Base-by-base conservation (phyloP, 2,888 invertebrate species). In the Sympetrum striolatum region DNA sequence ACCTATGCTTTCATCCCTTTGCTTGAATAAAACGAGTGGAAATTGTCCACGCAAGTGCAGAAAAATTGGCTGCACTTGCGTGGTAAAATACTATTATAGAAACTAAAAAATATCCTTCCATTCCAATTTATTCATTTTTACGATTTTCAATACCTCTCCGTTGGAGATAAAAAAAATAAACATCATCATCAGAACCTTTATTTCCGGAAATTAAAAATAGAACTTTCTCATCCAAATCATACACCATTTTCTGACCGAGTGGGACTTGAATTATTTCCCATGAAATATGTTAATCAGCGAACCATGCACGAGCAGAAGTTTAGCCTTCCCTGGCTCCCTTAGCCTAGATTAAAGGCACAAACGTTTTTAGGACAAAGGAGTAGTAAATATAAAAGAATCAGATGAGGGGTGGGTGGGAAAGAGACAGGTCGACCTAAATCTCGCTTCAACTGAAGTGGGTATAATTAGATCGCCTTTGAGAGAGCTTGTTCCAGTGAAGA, bases 351-450 rank as follows among this genome's bases (percentile, higher is more conserved):
- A 81, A 48, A 82, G 14, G 0, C 25, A 25, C n/a, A 82, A 44
- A 53, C 58, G 31, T 35, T 81, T 44, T 25, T 58, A 5, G 58
- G 53, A 82, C 58, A 82, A 58, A 82, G 35, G 31, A 82, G 82
- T 58, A 53, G 82, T 35, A 82, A 82, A 82, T 82, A 58, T 82
- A 48, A 48, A 25, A 82, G 82, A 58, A 58, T 31, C n/a, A 73
- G 31, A 58, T 58, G 82, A 82, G 82, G 58, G 48, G 82, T 58
- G 82, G 82, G 35, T 82, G 53, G 53, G 35, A 48, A 82, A 58
- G 18, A 58, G 58, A 82, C 58, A 73, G 82, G 82, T 35, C 82
- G 82, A 82, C 82, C 82, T 82, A 82, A 82, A 82, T 82, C 58
- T 82, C 53, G 58, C 58, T 82, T 53, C 53, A 53, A 82, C 82